Evolutionary conservation across 2,113 vertebrate genomes (phyloP).

Genomic region (Emydocephalus ijimae): DNA sequence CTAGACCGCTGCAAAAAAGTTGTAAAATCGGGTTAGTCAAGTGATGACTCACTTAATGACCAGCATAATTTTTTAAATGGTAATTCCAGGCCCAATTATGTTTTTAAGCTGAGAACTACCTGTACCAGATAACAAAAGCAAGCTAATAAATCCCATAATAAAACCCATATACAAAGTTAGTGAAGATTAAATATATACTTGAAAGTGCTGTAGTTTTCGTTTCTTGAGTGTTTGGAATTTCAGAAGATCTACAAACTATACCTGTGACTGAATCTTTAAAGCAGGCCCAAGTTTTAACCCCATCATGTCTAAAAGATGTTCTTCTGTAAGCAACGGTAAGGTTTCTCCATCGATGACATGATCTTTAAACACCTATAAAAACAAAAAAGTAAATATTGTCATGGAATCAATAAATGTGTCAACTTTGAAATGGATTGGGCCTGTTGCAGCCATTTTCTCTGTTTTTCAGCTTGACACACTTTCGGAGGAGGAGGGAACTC

Average conservation of each 20-base stretch:
- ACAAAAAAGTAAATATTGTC: conserved; percentile 33
- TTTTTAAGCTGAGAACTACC: background rate
- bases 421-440: too few species aligned
- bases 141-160: background rate
- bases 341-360: conserved; percentile 96
- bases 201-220: background rate
- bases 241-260: conserved; percentile 44
- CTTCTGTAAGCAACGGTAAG: conserved; percentile 89
- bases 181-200: background rate
- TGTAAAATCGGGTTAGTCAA: background rate
- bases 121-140: background rate
- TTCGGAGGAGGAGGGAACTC: too few species aligned
- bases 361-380: conserved; percentile 85
- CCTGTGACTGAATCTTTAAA: conserved; percentile 94
- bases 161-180: background rate
- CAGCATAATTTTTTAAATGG: background rate
- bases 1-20: background rate
- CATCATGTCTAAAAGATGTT: conserved; percentile 90
- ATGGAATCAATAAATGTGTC: conserved; percentile 14
- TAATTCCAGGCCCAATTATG: background rate
- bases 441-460: too few species aligned
- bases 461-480: too few species aligned
- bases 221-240: background rate
- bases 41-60: background rate
- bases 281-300: conserved; percentile 92